phyloP scores from a whole-genome alignment of 2,888 invertebrate species.

The Orthosia gracilis region DNA sequence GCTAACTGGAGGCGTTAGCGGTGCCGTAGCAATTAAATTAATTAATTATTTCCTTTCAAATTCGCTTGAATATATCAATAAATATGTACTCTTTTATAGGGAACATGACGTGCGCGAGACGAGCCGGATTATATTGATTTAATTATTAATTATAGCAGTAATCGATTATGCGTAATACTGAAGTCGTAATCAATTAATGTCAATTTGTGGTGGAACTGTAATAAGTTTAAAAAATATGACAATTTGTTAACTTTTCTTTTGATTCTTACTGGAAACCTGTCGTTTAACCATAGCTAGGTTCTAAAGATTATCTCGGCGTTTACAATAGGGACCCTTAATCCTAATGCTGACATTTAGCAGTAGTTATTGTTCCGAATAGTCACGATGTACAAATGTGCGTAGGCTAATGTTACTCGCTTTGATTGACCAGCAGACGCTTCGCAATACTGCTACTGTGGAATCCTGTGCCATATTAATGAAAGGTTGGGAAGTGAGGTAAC shows the following conservation, averaged over 20 bases:
- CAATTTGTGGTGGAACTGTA: slow-evolving; percentile 20
- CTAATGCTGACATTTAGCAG: not conserved
- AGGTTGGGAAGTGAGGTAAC: slow-evolving; percentile 50
- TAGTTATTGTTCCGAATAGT: slow-evolving; percentile 13
- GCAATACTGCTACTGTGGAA: slow-evolving; percentile 37
- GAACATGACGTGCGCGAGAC: slow-evolving; percentile 31
- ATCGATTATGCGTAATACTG: slow-evolving; percentile 46
- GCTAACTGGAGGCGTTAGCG: slow-evolving; percentile 87
- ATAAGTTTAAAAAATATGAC: slow-evolving; percentile 9
- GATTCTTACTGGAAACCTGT: not conserved
- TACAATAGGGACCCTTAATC: not conserved
- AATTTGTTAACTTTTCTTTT: not conserved
- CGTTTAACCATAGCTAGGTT: not conserved
- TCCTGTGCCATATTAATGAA: slow-evolving; percentile 42
- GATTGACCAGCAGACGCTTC: slow-evolving; percentile 30
- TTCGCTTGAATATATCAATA: slow-evolving; percentile 79
- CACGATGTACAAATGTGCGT: not conserved
- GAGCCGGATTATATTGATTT: slow-evolving; percentile 48
- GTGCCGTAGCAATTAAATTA: slow-evolving; percentile 85
- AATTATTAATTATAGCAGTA: slow-evolving; percentile 53
- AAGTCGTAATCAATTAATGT: slow-evolving; percentile 50
- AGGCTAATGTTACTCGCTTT: slow-evolving; percentile 29
- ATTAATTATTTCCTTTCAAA: slow-evolving; percentile 90
- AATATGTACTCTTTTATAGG: slow-evolving; percentile 55
- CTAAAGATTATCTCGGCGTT: not conserved